Evolutionary conservation across 2,797 vertebrate species (phyloP).

Genomic region (Cirrhinus molitorella): DNA sequence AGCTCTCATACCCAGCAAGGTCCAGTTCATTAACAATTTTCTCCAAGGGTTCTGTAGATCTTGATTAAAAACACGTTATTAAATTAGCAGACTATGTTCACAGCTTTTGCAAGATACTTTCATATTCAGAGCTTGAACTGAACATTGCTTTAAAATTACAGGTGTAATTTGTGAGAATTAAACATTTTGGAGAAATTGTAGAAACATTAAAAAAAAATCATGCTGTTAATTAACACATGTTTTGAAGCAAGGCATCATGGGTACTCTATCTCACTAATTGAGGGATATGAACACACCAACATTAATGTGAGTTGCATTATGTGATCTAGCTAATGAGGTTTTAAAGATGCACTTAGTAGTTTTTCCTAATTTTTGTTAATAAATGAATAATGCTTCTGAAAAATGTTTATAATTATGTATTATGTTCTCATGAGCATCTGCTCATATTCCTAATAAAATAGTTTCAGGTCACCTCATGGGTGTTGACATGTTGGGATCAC

Average conservation of each 20-base stretch:
- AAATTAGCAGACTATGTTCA: conserved; percentile 42
- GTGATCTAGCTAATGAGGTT: neutral
- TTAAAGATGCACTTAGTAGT: neutral
- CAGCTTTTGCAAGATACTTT: conserved; percentile 14
- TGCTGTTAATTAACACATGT: neutral
- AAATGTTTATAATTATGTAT: neutral
- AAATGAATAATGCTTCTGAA: neutral
- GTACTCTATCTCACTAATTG: neutral
- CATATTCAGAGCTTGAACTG: conserved; percentile 11
- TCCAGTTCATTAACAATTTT: neutral
- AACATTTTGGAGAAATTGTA: neutral
- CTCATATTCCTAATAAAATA: neutral
- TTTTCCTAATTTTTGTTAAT: neutral
- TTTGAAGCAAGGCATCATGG: neutral
- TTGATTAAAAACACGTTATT: conserved; percentile 51
- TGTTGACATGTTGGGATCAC: no score
- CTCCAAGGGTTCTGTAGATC: neutral
- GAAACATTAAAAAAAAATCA: neutral
- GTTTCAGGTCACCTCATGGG: no score
- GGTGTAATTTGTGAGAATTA: neutral
- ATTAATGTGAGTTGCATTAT: neutral
- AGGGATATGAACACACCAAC: neutral
- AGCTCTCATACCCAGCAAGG: neutral
- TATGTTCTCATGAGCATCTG: neutral
- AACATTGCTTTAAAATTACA: conserved; percentile 19